Base-by-base conservation (phyloP, 2,888 invertebrate genomes). In the Eurytoma californica region DNA sequence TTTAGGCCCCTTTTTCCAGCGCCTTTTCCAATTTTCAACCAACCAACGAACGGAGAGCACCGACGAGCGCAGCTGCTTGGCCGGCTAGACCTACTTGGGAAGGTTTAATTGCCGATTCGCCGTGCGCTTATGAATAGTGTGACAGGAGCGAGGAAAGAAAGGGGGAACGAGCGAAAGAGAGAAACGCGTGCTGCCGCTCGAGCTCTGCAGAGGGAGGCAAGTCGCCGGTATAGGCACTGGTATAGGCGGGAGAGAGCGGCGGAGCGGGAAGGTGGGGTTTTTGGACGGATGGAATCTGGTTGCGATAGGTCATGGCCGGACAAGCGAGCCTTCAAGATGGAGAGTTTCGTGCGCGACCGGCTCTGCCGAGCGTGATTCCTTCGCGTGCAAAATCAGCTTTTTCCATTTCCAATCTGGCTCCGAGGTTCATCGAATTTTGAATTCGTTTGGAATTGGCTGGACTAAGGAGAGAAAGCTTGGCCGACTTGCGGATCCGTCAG, bases 231-330 rank as follows among this genome's bases (percentile, higher is more conserved):
- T 58, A 49, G 72, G 58, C 53, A 3, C 51, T 81, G 81, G 83
- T 85, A 87, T 58, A 49, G 72, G 58, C 61, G 58, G 68, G 58
- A 68, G 58, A 68, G 58, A 68, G 53, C 58, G 70, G 67, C 57
- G 28, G 76, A 53, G 76, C 13, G 65, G 57, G 75, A 70, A 76
- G 77, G 81, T 79, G 81, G 81, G 81, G 79, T 79, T 81, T 80
- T 81, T 79, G 81, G 81, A 81, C 76, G 76, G 81, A 79, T 81
- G 79, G 81, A 81, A 81, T 81, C 81, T 81, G 81, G 76, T 81
- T 81, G 78, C 75, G 81, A 81, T 79, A 79, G 81, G 81, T 81
- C 81, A 81, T 77, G 81, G 81, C 79, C 81, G 80, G 80, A 77
- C 78, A 73, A 78, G 61, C 68, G 73, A 79, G 76, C 73, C 77